phyloP scores from a whole-genome alignment of 2,888 invertebrate species.

The Drosophila cracens region DNA sequence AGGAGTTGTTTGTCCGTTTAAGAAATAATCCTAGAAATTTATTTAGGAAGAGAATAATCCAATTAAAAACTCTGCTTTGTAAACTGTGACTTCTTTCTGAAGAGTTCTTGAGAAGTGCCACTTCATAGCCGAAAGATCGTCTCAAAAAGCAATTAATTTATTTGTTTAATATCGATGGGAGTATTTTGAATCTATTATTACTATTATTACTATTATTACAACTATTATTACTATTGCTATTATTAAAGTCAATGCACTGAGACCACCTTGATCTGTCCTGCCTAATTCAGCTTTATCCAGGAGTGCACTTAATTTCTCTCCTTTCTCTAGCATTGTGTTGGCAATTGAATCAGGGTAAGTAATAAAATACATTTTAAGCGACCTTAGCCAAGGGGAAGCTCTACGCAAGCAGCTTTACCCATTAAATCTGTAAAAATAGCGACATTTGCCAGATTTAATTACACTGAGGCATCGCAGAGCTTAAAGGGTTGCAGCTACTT shows the following conservation, averaged over 20 bases:
- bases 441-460: conserved; percentile 56
- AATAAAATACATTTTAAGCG: background rate
- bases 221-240: background rate
- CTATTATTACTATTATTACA: background rate
- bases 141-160: too few relatives aligned
- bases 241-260: background rate
- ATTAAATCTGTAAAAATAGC: background rate
- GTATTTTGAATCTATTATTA: background rate
- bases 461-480: conserved; percentile 44
- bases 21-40: fast-evolving
- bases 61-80: background rate
- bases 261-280: background rate
- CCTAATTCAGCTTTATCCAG: background rate
- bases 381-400: background rate
- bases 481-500: conserved; percentile 30
- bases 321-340: background rate
- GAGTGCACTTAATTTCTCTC: background rate
- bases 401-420: background rate
- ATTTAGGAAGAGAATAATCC: background rate
- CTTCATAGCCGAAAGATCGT: too few relatives aligned
- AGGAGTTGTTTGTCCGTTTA: background rate
- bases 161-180: background rate
- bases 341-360: background rate
- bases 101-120: too few relatives aligned
- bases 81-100: background rate